Percentiles rank a stretch among this genome's conserved stretches.
phyloP scores from a whole-genome alignment of 2,113 vertebrate genomes.

The Montifringilla adamsi region DNA sequence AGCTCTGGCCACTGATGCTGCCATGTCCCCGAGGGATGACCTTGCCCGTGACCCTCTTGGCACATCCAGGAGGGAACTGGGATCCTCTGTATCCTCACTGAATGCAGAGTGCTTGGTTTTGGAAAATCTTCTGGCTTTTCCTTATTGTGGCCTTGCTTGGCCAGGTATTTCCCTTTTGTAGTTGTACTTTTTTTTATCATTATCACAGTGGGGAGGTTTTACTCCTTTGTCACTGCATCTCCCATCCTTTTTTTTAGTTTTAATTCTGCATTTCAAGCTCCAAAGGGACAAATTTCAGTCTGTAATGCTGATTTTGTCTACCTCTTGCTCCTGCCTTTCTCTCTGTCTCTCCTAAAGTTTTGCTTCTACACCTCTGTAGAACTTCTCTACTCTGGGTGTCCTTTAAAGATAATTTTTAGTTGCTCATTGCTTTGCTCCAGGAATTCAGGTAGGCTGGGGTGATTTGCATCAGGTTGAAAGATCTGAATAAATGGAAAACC shows the following conservation, averaged over 20 bases:
- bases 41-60: background rate
- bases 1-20: background rate
- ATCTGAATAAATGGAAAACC: background rate
- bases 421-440: background rate
- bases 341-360: background rate
- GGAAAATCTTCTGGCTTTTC: background rate
- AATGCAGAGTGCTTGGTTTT: background rate
- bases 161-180: background rate
- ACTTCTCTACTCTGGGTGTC: background rate
- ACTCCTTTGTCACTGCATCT: background rate
- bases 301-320: background rate
- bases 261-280: background rate
- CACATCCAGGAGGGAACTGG: background rate
- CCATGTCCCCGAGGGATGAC: background rate
- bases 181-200: background rate
- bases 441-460: background rate
- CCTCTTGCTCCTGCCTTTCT: background rate
- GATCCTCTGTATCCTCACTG: background rate
- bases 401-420: background rate
- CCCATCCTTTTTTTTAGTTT: background rate
- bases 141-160: background rate
- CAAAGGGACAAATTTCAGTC: background rate
- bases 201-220: background rate
- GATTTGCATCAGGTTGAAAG: background rate
- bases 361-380: rapidly evolving